Percentiles rank a stretch among this genome's conserved stretches.
Evolutionary conservation across 2,113 vertebrate species (phyloP).

Genomic region (Isichthys henryi): DNA sequence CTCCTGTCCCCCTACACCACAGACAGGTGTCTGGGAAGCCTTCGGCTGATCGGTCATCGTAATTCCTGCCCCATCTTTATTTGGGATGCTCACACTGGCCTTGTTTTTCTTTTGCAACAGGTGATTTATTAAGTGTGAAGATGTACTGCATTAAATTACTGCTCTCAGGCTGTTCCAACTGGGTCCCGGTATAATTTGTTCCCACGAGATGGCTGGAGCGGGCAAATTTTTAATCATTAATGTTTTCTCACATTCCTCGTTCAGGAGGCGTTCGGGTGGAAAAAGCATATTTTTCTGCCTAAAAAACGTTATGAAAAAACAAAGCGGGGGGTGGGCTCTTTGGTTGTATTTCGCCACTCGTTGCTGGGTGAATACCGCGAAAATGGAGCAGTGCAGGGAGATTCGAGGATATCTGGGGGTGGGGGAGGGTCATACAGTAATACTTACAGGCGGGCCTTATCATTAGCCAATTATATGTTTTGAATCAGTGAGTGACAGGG

Average conservation of each 20-base stretch:
- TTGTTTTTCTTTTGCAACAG: background rate
- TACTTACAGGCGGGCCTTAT: background rate
- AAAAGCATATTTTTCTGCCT: background rate
- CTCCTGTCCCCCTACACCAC: background rate
- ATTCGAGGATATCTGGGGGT: background rate
- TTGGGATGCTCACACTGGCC: background rate
- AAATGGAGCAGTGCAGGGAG: background rate
- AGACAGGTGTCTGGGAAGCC: background rate
- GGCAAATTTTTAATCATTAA: slow-evolving; percentile 7
- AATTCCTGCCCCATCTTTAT: background rate
- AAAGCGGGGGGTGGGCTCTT: background rate
- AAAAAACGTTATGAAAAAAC: background rate
- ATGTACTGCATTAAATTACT: background rate
- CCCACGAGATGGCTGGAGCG: background rate
- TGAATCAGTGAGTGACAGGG: background rate
- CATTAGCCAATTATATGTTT: background rate
- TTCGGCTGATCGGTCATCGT: background rate
- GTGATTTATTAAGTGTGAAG: slow-evolving; percentile 7
- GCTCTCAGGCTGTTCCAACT: background rate
- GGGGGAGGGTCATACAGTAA: background rate
- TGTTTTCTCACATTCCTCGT: background rate
- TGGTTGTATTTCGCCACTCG: background rate
- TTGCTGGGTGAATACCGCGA: background rate
- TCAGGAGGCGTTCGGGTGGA: background rate
- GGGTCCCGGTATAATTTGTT: background rate